Conservation (phyloP, 2,888 invertebrate species). For the Heterodera filipjevi region DNA sequence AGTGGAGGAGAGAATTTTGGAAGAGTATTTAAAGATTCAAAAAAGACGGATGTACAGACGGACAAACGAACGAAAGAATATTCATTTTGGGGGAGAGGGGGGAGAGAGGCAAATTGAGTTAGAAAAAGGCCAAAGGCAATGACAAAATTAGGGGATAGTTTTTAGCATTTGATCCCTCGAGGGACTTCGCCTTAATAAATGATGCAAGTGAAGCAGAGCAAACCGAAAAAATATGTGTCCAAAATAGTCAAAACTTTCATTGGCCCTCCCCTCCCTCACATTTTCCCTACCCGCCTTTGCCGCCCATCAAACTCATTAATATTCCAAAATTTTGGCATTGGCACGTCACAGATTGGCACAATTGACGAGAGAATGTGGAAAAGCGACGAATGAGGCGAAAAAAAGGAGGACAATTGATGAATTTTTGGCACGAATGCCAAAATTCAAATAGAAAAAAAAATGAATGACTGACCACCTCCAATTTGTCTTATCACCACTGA, state of each 20-base stretch:
- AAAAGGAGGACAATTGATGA: background rate
- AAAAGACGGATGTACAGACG: no score
- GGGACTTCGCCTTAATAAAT: background rate
- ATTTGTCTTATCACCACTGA: background rate
- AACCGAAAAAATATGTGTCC: background rate
- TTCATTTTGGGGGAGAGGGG: background rate
- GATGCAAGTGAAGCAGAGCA: background rate
- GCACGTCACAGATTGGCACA: conserved; percentile 6
- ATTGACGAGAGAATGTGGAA: background rate
- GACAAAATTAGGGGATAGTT: background rate
- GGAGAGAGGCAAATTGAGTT: conserved; percentile 3
- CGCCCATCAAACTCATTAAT: background rate
- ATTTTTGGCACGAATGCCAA: background rate
- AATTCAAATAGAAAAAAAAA: background rate
- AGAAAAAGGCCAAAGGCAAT: background rate
- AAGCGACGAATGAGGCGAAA: background rate
- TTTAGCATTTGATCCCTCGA: background rate
- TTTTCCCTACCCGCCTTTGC: background rate
- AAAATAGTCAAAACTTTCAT: background rate
- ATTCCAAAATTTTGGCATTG: conserved; percentile 7
- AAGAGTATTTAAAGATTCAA: background rate
- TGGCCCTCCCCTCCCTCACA: background rate
- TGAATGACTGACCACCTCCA: background rate
- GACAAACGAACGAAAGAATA: background rate
- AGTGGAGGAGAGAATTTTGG: background rate